Evolutionary conservation across 2,797 vertebrate species (phyloP), one percentile per base, ranked within the genome.

Genomic region (Poeciliopsis paucimaculata): DNA sequence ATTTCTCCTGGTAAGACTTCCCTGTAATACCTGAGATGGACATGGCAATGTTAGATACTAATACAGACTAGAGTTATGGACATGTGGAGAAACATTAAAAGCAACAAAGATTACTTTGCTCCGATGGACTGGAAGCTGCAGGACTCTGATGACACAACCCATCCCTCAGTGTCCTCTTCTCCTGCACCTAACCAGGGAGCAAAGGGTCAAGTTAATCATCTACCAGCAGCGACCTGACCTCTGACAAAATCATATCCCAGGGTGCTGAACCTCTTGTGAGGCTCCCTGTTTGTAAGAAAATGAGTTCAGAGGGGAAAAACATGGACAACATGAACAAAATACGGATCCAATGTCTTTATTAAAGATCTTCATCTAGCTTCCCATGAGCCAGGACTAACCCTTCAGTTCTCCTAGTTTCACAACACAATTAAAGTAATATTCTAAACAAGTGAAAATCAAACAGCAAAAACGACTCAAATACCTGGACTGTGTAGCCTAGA

Each of bases 111-210:
- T 93, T 93, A 99, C 98, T 95, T 97, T 78, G 98, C 98, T 78
- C 98, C 98, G 4, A 99, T 99, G 83, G 98, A 99, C 95, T 99
- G 96, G 95, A 99, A 99, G 92, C 98, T 99, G 90, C 98, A 99
- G 47, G 98, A 99, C 93, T 99, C 98, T 4, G 98, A 99, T 36
- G 98, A 99, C 77, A 99, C 97, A 18, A 99, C 98, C 98, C 98
- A 99, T 55, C 98, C 98, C 94, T 99, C 98, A 0, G 97, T 98
- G 92, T 98, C 97, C 83, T 91, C 94, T 79, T 96, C 95, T 72
- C 93, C 96, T 78, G 96, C 95, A 64, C 94, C 98, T 98, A 88
- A 88, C 0, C 26, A 76, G 5, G 31, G 72, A 60, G 72, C 68
- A 81, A 73, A 86, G 13, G 12, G 20, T 23, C 34, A 6, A 26